Evolutionary conservation across 2,113 vertebrate genomes (phyloP).

Genomic region (Pluvialis apricaria): DNA sequence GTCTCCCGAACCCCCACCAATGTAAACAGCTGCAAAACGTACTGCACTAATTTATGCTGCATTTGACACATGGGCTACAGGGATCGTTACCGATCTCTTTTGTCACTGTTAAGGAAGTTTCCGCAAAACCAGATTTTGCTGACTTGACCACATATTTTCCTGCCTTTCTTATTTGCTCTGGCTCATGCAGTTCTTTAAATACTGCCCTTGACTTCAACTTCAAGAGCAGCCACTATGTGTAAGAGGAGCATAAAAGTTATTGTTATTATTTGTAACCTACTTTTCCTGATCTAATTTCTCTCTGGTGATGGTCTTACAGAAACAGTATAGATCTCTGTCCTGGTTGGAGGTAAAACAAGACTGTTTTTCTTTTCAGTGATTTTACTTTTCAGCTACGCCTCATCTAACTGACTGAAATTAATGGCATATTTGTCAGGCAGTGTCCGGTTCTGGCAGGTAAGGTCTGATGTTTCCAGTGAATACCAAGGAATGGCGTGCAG

Average conservation of each 20-base stretch:
- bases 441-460: neutral
- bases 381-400: neutral
- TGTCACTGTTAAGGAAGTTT: neutral
- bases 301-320: neutral
- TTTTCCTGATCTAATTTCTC: neutral
- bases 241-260: neutral
- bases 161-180: neutral
- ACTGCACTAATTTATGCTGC: neutral
- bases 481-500: neutral
- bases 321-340: neutral
- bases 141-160: neutral
- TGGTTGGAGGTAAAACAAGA: neutral
- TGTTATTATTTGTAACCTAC: neutral
- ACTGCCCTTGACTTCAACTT: neutral
- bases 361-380: neutral
- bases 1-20: neutral
- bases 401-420: neutral
- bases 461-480: neutral
- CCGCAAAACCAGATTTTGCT: neutral
- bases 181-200: neutral
- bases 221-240: neutral
- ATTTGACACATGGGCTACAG: neutral
- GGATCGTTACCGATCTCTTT: neutral
- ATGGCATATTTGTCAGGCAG: neutral
- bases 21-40: neutral